Base-by-base conservation (phyloP, 2,888 invertebrate genomes). In the Stenotaenia linearis region DNA sequence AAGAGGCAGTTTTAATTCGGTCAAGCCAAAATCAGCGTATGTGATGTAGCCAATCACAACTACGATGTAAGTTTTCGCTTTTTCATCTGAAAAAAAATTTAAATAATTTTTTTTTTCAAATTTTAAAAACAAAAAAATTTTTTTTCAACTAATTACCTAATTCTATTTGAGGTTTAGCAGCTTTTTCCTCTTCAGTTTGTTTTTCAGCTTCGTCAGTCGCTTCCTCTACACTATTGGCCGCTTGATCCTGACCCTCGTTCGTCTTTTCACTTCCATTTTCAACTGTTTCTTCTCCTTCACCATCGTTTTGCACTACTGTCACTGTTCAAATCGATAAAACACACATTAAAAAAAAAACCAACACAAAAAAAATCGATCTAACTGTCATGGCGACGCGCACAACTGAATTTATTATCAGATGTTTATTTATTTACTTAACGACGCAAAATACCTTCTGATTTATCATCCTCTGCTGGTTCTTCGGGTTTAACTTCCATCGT, bases 1-100 rank as follows among this genome's bases (percentile, higher is more conserved):
- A 32, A 79, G 50, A 74, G 79, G 79, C 74, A 79, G 50, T 37
- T 79, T 79, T n/a, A 79, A 50, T n/a, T 79, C 79, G 7, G 79
- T 79, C 21, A 79, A 32, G 23, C 79, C 79, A 15, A 79, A 79
- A 37, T 79, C 79, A 28, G 79, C 79, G 23, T 79, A 79, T 2
- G 79, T 79, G 10, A 69, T 28, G 21, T 74, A 75, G 3, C 79
- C 79, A 6, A 79, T 74, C 1, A 79, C 79, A 25, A 79, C 79
- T 12, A 75, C 79, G n/a, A 79, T 37, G 15, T 75, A 69, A 21
- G 79, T 79, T 21, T 79, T 79, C 4, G 79, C 79, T 21, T 79
- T 79, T 23, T 79, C 79, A 28, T 79, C 79, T 79, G 61, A 0
- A 35, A 5, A 40, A 77, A 45, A 77, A 28, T 21, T 15, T 6